These are phyloP conservation scores for Vidua macroura DNA, from an alignment of 2,113 vertebrate species.

Conservation along the genomic window DNA sequence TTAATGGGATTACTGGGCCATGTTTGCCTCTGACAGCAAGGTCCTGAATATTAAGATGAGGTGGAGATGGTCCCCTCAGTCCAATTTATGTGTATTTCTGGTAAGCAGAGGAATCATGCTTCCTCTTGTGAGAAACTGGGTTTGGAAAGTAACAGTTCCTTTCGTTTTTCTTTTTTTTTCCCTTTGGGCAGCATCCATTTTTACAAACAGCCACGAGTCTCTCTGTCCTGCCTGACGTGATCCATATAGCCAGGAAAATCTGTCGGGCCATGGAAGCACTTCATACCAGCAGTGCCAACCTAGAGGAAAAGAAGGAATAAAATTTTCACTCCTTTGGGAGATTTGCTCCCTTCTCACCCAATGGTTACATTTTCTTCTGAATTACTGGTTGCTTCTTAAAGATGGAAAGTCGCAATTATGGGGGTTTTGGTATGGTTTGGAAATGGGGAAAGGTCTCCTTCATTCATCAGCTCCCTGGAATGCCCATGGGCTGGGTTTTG, in stretches of 20 bases:
- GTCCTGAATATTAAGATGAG: background rate
- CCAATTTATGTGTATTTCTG: background rate
- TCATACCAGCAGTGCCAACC: slow-evolving; percentile 12
- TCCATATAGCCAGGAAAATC: slow-evolving; percentile 84
- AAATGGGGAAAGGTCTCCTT: slow-evolving; percentile 35
- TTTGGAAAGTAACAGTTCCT: background rate
- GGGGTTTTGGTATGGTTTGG: slow-evolving; percentile 18
- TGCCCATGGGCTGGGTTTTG: slow-evolving; percentile 19
- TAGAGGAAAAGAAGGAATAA: slow-evolving; percentile 16
- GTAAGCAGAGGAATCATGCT: background rate
- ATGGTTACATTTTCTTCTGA: slow-evolving; percentile 17
- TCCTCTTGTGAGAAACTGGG: background rate
- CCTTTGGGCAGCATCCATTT: slow-evolving; percentile 89
- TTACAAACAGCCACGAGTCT: slow-evolving; percentile 93
- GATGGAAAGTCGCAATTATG: slow-evolving; percentile 31
- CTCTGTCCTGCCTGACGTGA: slow-evolving; percentile 92
- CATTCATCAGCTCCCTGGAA: slow-evolving; percentile 21
- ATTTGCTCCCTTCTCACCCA: slow-evolving; percentile 10
- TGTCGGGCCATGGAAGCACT: slow-evolving; percentile 71
- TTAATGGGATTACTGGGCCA: background rate
- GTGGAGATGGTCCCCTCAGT: background rate
- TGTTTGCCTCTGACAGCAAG: background rate
- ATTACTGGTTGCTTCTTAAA: slow-evolving; percentile 61
- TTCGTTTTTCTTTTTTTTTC: background rate
- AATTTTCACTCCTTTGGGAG: slow-evolving; percentile 10